A percentile compares a stretch with the other conserved stretches of the same genome.
phyloP scores from a whole-genome alignment of 2,113 vertebrate genomes.

The Symphodus melops region DNA sequence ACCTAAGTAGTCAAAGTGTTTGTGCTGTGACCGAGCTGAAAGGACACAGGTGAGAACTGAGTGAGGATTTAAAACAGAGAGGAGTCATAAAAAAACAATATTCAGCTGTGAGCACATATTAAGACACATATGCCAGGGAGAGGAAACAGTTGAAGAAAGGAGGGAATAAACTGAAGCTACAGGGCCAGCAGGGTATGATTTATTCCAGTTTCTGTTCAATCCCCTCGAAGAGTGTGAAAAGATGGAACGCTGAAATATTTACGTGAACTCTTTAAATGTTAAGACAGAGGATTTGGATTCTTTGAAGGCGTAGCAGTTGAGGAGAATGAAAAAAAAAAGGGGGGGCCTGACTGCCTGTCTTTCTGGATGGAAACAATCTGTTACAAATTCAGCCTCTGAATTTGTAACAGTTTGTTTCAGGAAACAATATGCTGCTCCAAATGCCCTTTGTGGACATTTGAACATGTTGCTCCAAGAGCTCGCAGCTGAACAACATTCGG shows the following conservation, averaged over 20 bases:
- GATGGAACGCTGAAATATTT: conserved; percentile 10
- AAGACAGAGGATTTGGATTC: conserved; percentile 28
- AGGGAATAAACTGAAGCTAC: conserved; percentile 37
- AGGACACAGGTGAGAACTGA: conserved; percentile 24
- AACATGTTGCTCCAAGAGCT: conserved; percentile 58
- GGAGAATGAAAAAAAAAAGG: not conserved
- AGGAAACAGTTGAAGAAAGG: conserved; percentile 16
- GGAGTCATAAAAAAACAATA: conserved; percentile 27
- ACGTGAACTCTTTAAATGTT: conserved; percentile 5
- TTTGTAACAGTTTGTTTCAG: conserved; percentile 63
- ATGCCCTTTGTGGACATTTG: conserved; percentile 62
- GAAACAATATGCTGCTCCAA: conserved; percentile 41
- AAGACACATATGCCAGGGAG: conserved; percentile 3
- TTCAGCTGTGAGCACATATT: conserved; percentile 33
- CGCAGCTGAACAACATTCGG: conserved; percentile 69
- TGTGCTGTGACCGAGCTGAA: conserved; percentile 34
- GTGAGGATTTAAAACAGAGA: conserved; percentile 29
- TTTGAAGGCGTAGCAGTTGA: not conserved
- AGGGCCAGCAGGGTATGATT: conserved; percentile 42
- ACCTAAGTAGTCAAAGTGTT: conserved; percentile 16
- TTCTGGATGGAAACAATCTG: no score
- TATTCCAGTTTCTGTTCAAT: conserved; percentile 41
- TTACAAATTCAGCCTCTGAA: no score
- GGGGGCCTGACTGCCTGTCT: conserved; percentile 13
- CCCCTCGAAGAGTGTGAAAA: conserved; percentile 24